A percentile compares a stretch with the other conserved stretches of the same genome.
Conservation (phyloP, 2,888 invertebrate species). For the Ophioninae sp. region DNA sequence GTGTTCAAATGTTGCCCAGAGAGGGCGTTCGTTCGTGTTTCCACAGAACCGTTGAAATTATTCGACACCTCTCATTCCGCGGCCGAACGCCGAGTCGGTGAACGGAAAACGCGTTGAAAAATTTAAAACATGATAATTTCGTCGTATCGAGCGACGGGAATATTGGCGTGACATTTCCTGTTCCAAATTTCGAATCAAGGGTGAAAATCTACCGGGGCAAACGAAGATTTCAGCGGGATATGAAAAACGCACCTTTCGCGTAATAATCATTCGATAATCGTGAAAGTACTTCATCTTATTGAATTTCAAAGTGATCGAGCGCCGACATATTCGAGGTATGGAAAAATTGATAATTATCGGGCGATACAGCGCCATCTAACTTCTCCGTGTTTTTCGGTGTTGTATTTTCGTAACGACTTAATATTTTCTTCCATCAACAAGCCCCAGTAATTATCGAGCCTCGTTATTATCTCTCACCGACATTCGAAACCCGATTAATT, state of each 20-base stretch:
- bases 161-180: background rate
- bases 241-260: background rate
- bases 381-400: constrained; percentile 60
- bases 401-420: constrained; percentile 77
- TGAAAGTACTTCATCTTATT: constrained; percentile 19
- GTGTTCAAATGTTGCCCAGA: background rate
- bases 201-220: background rate
- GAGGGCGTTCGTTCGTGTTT: background rate
- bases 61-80: background rate
- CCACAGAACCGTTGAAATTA: no score
- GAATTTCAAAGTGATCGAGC: constrained; percentile 15
- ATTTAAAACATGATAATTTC: background rate
- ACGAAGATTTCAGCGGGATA: background rate
- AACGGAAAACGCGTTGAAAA: background rate
- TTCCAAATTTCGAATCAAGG: background rate
- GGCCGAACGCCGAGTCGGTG: background rate
- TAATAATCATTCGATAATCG: background rate
- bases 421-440: constrained; percentile 70
- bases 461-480: constrained; percentile 67
- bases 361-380: constrained; percentile 30
- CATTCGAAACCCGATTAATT: constrained; percentile 77
- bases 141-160: background rate
- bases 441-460: constrained; percentile 67
- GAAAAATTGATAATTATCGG: background rate
- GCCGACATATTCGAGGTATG: background rate